Base-by-base conservation (phyloP, 37 sponge, comb jelly and placozoan genomes). In the Eunapius fragilis region DNA sequence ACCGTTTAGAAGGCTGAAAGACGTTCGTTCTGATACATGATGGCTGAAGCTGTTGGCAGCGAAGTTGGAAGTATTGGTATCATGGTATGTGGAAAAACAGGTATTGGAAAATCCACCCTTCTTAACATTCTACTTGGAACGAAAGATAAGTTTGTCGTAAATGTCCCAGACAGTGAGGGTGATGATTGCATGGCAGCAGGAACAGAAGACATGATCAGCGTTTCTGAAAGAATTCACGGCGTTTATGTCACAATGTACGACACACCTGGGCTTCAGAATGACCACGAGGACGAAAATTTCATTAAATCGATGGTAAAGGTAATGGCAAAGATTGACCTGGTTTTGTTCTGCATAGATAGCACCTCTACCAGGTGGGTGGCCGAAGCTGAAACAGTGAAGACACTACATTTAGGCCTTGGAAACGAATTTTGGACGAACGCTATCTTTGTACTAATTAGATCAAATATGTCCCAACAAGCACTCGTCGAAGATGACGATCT, bases 71-170 rank as follows among this genome's bases (percentile, higher is more conserved):
- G 6, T 3, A 41, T 41, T 6, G 41, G 41, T 41, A 41, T 41
- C 41, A 41, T 41, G 41, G 41, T 75, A 75, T 79, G 79, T 45
- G 82, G 82, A 35, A 82, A 72, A 28, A 70, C 73, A 38, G 82
- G 82, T 14, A 73, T 82, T 24, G 82, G 82, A 32, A 82, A 82
- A 35, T 82, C 82, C 19, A 37, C 82, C n/a, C 72, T 82, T 11
- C 25, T 82, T 14, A 82, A 82, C 72, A 71, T 38, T 35, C 48
- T 82, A 17, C 28, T 71, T 31, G 82, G 82, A 24, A 82, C n/a
- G 26, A 47, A 82, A 28, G 82, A 41, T 41, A 41, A 41, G 26
- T 70, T 37, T 31, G 14, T 71, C 25, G 82, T 80, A 6, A 69
- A 32, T 32, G 81, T 32, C 34, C 81, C 81, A 17, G 81, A 70